A percentile compares a stretch with the other conserved stretches of the same genome.
phyloP scores from a whole-genome alignment of 2,797 vertebrate species.

The Sebastes variabilis region DNA sequence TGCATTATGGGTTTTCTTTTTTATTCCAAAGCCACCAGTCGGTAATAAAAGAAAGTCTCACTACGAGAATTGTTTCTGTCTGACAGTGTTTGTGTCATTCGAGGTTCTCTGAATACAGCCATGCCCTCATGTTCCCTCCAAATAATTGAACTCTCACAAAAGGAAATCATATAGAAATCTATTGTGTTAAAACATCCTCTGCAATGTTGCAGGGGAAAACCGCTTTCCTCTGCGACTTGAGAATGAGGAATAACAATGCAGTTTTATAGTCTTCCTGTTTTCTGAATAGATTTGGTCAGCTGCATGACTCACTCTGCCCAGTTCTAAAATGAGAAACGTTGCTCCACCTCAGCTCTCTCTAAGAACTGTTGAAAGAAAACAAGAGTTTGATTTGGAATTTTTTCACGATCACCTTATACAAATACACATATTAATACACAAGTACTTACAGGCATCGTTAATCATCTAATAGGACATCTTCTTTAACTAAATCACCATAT shows the following conservation, averaged over 20 bases:
- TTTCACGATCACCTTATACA: background rate
- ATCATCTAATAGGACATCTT: background rate
- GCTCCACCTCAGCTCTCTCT: constrained; percentile 14
- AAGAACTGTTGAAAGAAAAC: constrained; percentile 26
- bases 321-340: constrained; percentile 25
- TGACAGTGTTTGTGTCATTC: constrained; percentile 28
- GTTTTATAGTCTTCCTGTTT: constrained; percentile 74
- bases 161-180: constrained; percentile 54
- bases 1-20: constrained; percentile 30
- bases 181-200: constrained; percentile 66
- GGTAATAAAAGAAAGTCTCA: constrained; percentile 18
- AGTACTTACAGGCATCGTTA: background rate
- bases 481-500: background rate
- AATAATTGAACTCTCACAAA: constrained; percentile 52
- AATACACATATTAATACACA: background rate
- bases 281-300: constrained; percentile 41
- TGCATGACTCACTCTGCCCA: constrained; percentile 45
- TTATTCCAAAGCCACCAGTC: constrained; percentile 35
- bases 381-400: constrained; percentile 2
- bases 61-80: constrained; percentile 14
- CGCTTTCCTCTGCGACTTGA: constrained; percentile 55
- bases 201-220: constrained; percentile 46
- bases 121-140: constrained; percentile 33
- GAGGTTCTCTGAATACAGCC: constrained; percentile 10
- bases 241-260: constrained; percentile 57